Conservation (phyloP, 2,888 invertebrate species). For the Poecilobothrus nobilitatus region DNA sequence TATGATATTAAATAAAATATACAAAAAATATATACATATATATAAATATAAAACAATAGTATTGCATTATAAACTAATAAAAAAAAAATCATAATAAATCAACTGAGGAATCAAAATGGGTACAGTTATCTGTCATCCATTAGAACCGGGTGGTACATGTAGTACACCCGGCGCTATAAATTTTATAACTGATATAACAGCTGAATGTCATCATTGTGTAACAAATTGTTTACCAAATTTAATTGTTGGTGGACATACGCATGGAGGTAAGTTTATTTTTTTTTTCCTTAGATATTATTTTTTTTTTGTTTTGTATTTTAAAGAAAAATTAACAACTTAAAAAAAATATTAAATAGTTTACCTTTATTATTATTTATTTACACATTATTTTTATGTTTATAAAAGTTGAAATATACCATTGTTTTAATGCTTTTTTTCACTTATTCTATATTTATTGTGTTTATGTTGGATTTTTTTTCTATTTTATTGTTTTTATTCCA, state of each 20-base stretch:
- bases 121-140: conserved; percentile 27
- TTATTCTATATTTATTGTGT: too few relatives aligned
- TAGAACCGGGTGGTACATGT: conserved; percentile 16
- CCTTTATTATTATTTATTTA: neutral
- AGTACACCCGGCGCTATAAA: neutral
- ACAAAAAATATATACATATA: too few relatives aligned
- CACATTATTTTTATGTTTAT: neutral
- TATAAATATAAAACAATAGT: neutral
- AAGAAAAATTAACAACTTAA: too few relatives aligned
- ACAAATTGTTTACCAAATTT: conserved; percentile 25
- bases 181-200: conserved; percentile 22
- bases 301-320: conserved; percentile 19
- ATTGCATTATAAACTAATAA: neutral
- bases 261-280: conserved; percentile 21
- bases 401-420: too few relatives aligned
- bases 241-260: conserved; percentile 11
- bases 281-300: neutral
- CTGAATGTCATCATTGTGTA: conserved; percentile 26
- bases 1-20: too few relatives aligned
- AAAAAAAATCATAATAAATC: neutral
- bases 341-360: too few relatives aligned
- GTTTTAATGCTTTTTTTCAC: too few relatives aligned
- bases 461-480: too few relatives aligned
- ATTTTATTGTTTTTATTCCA: too few relatives aligned
- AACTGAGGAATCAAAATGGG: conserved; percentile 26